These are phyloP conservation scores for Meteorus colon DNA, from an alignment of 2,888 invertebrate genomes.

Conservation along the genomic window DNA sequence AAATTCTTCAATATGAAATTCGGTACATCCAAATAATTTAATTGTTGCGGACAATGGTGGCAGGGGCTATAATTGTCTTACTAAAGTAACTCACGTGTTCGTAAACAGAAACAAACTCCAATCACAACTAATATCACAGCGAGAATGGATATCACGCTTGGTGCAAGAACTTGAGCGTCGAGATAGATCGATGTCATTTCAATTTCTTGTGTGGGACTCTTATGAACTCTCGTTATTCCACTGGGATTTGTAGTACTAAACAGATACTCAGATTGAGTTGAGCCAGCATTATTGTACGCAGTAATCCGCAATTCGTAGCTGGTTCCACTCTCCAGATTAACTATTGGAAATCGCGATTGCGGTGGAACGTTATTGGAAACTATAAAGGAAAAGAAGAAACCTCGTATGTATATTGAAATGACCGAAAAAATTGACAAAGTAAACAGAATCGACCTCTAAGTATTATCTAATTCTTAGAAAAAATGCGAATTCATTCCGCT, in stretches of 20 bases:
- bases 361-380: conserved; percentile 75
- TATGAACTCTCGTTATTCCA: conserved; percentile 72
- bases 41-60: too few species aligned
- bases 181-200: conserved; percentile 70
- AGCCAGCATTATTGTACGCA: conserved; percentile 80
- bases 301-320: conserved; percentile 76
- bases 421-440: too few species aligned
- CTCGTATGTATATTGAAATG: not conserved
- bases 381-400: conserved; percentile 48
- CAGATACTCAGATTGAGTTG: conserved; percentile 76
- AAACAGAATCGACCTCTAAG: too few species aligned
- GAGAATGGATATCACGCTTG: conserved; percentile 74
- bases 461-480: too few species aligned
- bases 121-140: conserved; percentile 76
- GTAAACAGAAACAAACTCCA: conserved; percentile 76
- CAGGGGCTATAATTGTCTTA: too few species aligned
- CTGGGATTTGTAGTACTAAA: conserved; percentile 76
- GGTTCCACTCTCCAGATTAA: conserved; percentile 75
- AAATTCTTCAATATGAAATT: too few species aligned
- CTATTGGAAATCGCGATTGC: conserved; percentile 73
- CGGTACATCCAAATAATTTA: too few species aligned
- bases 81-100: conserved; percentile 72
- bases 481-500: not conserved
- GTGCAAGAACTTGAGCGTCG: conserved; percentile 75
- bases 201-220: conserved; percentile 61